These are phyloP conservation scores for Ptilonorhynchus violaceus DNA, from an alignment of 2,113 vertebrate species.

Conservation along the genomic window DNA sequence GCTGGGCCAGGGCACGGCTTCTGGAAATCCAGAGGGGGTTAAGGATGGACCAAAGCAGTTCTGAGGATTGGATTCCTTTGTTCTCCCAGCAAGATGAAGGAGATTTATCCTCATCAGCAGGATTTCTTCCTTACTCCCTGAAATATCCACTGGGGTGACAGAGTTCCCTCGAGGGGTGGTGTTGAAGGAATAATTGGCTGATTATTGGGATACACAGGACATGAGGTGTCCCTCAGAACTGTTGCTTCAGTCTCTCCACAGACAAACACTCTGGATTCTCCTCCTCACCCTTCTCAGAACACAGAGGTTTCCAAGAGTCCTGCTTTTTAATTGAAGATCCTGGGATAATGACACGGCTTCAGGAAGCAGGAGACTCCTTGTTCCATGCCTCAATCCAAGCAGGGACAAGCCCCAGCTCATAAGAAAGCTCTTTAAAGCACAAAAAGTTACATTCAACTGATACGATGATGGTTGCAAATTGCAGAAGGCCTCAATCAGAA, in stretches of 20 bases:
- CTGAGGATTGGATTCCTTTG: not conserved
- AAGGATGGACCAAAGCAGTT: not conserved
- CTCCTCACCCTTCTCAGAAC: not conserved
- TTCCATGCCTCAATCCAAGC: not conserved
- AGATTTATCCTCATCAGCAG: not conserved
- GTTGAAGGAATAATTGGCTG: not conserved
- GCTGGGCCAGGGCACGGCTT: not conserved
- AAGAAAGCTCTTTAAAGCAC: not conserved
- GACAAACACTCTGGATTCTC: not conserved
- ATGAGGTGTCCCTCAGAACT: not conserved
- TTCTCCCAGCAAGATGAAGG: not conserved
- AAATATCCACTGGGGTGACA: not conserved
- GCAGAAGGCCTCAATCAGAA: not conserved
- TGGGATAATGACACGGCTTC: not conserved
- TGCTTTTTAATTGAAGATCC: not conserved
- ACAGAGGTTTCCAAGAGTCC: not conserved
- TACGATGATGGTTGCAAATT: not conserved
- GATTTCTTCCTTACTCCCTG: not conserved
- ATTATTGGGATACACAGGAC: not conserved
- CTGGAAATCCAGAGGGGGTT: not conserved
- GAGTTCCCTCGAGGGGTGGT: not conserved
- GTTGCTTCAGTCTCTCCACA: not conserved
- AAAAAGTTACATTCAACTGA: not conserved
- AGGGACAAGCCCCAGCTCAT: not conserved
- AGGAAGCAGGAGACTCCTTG: constrained; percentile 13